These are phyloP conservation scores for Euschistus heros DNA, from an alignment of 1,140 invertebrate species.

Conservation along the genomic window DNA sequence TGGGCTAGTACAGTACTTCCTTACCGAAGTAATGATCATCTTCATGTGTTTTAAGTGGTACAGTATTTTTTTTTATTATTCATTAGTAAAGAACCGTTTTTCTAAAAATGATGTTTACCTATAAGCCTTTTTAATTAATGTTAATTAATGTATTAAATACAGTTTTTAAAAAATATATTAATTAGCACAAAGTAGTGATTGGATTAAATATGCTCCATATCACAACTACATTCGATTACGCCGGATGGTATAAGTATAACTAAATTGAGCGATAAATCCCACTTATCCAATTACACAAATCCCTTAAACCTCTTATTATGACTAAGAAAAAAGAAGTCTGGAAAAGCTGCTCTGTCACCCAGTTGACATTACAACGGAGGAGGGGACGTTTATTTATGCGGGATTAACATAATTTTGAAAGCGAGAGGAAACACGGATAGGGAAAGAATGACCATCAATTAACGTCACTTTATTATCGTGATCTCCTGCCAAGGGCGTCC, in stretches of 20 bases:
- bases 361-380: background rate
- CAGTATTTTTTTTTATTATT: too few species aligned
- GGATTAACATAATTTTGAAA: slow-evolving; percentile 5
- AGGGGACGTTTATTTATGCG: background rate
- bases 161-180: too few species aligned
- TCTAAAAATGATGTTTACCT: too few species aligned
- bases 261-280: slow-evolving; percentile 6
- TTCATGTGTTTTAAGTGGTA: too few species aligned
- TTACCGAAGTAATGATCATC: too few species aligned
- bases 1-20: too few species aligned
- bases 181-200: too few species aligned
- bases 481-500: background rate
- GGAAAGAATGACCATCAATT: slow-evolving; percentile 1
- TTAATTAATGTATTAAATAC: too few species aligned
- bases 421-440: background rate
- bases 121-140: too few species aligned
- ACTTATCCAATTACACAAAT: slow-evolving; percentile 5
- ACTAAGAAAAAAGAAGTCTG: background rate
- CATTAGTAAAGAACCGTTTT: too few species aligned
- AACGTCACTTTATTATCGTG: background rate
- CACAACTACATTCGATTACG: too few species aligned
- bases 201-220: too few species aligned
- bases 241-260: background rate
- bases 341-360: background rate
- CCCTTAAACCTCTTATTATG: background rate